Conservation (phyloP, 2,113 vertebrate genomes). For the Peromyscus maniculatus region DNA sequence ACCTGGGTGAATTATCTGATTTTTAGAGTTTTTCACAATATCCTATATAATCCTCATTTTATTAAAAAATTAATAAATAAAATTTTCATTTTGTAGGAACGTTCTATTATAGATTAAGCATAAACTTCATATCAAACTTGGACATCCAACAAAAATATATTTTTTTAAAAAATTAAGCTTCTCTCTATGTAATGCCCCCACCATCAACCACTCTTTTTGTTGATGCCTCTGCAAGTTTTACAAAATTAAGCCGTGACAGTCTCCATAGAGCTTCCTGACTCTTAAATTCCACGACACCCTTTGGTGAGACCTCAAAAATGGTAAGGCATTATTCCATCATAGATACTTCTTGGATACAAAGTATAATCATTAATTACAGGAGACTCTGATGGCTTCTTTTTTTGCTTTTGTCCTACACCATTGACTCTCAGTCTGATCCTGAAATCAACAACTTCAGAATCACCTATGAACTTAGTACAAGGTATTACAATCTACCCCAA, state of each 20-base stretch:
- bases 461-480: neutral
- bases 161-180: conserved; percentile 13
- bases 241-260: neutral
- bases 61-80: neutral
- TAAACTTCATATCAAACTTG: neutral
- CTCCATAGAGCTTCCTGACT: neutral
- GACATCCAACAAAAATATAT: neutral
- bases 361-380: neutral
- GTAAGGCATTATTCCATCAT: neutral
- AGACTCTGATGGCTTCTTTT: neutral
- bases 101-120: neutral
- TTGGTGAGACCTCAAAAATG: neutral
- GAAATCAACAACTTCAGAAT: neutral
- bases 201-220: neutral
- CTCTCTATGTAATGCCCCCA: neutral
- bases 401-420: neutral
- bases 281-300: neutral
- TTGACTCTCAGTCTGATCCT: neutral
- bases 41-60: neutral
- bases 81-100: neutral
- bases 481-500: neutral
- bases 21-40: neutral
- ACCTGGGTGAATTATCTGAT: conserved; percentile 4
- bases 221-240: neutral
- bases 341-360: neutral